phyloP scores from a whole-genome alignment of 2,113 vertebrate species.

The human region DNA sequence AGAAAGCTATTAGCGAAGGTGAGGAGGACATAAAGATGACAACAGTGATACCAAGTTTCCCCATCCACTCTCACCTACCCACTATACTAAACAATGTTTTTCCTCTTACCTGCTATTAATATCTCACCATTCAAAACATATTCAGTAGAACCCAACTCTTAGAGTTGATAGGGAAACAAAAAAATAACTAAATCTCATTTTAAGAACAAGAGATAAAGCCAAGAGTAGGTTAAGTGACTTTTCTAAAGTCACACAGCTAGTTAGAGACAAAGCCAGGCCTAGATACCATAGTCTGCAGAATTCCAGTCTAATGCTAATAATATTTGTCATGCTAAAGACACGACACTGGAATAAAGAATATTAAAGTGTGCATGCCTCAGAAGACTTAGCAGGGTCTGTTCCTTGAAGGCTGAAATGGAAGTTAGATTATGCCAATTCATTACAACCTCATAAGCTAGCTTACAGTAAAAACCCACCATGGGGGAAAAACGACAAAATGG shows the following conservation, averaged over 20 bases:
- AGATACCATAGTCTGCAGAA: background rate
- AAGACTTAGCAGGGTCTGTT: background rate
- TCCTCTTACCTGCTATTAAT: background rate
- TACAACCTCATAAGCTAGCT: background rate
- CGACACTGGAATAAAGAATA: background rate
- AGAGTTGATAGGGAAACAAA: background rate
- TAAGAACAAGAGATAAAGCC: background rate
- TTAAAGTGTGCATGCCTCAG: background rate
- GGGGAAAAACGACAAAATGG: background rate
- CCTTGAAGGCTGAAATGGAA: background rate
- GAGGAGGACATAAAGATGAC: background rate
- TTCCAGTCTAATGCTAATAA: background rate
- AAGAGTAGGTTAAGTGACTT: background rate
- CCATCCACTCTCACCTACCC: rapidly evolving
- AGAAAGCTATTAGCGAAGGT: background rate
- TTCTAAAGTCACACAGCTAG: background rate
- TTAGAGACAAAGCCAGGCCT: background rate
- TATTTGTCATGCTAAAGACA: background rate
- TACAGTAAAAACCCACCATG: background rate
- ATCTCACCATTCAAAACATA: background rate
- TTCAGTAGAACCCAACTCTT: background rate
- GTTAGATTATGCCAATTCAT: background rate
- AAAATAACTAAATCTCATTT: background rate
- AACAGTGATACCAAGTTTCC: no score
- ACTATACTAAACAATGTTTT: no score